Evolutionary conservation across 2,113 vertebrate genomes (phyloP), one percentile per base, ranked within the genome.

Genomic region (Syngnathus typhle): DNA sequence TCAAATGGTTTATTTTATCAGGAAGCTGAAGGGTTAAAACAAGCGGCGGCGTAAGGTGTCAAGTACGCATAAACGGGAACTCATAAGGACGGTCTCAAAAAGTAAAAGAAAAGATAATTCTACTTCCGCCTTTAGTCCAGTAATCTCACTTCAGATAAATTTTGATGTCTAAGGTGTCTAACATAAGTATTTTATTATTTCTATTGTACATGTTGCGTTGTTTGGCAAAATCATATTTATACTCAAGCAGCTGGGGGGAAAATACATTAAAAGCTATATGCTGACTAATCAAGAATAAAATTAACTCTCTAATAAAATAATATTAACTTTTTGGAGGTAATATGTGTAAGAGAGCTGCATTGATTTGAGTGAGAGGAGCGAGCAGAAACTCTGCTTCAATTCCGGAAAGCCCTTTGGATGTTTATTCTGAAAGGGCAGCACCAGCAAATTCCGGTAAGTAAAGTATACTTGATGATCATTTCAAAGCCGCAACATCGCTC

Each of bases 21-120:
- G 15, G 73, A 11, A 58, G 37, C 37, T 27, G 44, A 66, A 70
- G 84, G 64, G 85, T 88, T 90, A 88, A 88, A 74, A 39, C 18
- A 52, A 10, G 7, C 6, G 3, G 1, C 10, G 64, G 52, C 54
- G 54, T 62, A 71, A 72, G 5, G 2, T 0, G 27, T 62, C 23
- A 44, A 43, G 43, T 16, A 49, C 23, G 46, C 7, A 49, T 1
- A 16, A 8, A 47, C 60, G 23, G 38, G 19, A 62, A 62, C 13
- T 16, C 7, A 4, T 7, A 49, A 49, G 2, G 47, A n/a, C 18
- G 47, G 15, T 9, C 16, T 38, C 6, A 4, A 8, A 36, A 47
- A 27, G 13, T 6, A 67, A 69, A 74, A 65, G 74, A 71, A 71
- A 69, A 44, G 60, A 9, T 18, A 8, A n/a, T 18, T 5, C 6